phyloP scores from a whole-genome alignment of 2,113 vertebrate species.

The Myiozetetes cayanensis region DNA sequence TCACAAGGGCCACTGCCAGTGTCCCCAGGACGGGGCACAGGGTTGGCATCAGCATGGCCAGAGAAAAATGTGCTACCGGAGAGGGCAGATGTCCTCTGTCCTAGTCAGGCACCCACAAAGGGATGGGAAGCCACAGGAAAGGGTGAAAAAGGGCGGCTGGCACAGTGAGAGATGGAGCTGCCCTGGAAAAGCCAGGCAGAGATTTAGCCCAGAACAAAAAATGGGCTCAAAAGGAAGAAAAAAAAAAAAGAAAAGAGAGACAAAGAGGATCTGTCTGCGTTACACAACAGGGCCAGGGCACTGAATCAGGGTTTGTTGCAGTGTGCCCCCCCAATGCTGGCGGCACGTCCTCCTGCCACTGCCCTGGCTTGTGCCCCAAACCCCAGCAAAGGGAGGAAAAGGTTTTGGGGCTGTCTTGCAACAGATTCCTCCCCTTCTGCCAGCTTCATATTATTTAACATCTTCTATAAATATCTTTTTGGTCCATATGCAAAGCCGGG shows the following conservation, averaged over 20 bases:
- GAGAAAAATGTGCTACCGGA: not conserved
- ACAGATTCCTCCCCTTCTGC: not conserved
- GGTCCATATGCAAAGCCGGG: not conserved
- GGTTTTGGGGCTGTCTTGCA: not conserved
- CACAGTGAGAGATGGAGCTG: not conserved
- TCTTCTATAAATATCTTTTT: not conserved
- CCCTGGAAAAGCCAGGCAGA: not conserved
- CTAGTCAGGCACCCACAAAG: not conserved
- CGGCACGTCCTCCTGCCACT: not conserved
- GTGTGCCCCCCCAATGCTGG: not conserved
- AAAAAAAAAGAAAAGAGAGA: not conserved
- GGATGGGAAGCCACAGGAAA: not conserved
- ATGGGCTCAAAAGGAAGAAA: not conserved
- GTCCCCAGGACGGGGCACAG: fast-evolving
- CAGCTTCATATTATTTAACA: not conserved
- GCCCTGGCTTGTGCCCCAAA: not conserved
- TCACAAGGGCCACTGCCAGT: not conserved
- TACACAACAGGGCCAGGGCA: not conserved
- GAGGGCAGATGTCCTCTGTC: not conserved
- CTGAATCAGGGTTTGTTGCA: not conserved
- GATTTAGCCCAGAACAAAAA: not conserved
- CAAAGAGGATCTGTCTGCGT: slow-evolving; percentile 1
- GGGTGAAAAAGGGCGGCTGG: not conserved
- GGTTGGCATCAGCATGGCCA: not conserved
- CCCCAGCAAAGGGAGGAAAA: not conserved